Evolutionary conservation across 2,888 invertebrate genomes (phyloP), one percentile per base, ranked within the genome.

Genomic region (Nemotelus nigrinus): DNA sequence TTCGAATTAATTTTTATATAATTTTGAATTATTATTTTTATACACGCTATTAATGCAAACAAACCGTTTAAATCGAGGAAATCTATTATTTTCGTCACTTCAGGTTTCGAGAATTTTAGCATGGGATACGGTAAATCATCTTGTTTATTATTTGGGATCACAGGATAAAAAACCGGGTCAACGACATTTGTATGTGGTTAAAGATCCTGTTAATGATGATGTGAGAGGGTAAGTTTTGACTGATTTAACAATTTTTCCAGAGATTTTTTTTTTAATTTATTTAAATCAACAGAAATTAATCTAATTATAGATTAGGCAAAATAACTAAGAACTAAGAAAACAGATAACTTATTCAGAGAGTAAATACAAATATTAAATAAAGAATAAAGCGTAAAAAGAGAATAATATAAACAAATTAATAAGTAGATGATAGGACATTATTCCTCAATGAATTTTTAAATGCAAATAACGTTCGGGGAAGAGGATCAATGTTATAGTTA

Each of bases 171-270:
- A 91, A 83, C 95, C 97, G 39, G 94, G 96, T 3, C 95, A 96
- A 86, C 90, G 92, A 82, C 97, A 97, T 88, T 90, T 97, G 79
- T 97, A 95, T 88, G 93, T 95, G 77, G 93, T 96, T 71, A 90
- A 92, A 80, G 95, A 95, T 86, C 93, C 94, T 60, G 89, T 91
- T 79, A 90, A 91, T 79, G 92, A 93, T 80, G 91, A 91, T 83
- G 89, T 90, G 41, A 88, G 91, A 82, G 90, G 93, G 82, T 90
- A 89, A 48, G 50, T 50, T 39, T 41, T 41, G 5, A 67, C 8
- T 43, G 25, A 25, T 25, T 25, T 25, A 25, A 53, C 53, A 53
- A 10, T 8, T 8, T 53, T 25, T 25, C 0, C 0, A 25, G 25
- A 25, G 25, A 1, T 1, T 25, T 25, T 25, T 25, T 25, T 0